Evolutionary conservation across 2,888 invertebrate species (phyloP).

Genomic region (Mechanitis messenoides): DNA sequence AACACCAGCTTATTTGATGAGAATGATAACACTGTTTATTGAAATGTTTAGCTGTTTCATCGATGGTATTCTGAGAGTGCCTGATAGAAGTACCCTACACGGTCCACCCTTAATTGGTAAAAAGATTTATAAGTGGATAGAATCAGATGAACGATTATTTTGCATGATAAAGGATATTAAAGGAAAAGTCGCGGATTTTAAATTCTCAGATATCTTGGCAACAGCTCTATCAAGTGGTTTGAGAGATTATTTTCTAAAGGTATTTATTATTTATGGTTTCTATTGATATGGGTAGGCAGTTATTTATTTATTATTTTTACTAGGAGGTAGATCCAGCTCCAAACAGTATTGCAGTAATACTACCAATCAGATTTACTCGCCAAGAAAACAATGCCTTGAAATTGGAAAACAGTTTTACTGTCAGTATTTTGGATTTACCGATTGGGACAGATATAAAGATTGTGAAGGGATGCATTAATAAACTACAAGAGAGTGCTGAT

Average conservation of each 20-base stretch:
- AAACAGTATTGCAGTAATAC: constrained; percentile 47
- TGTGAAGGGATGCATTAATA: constrained; percentile 46
- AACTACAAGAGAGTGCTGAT: constrained; percentile 55
- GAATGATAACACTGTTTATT: constrained; percentile 40
- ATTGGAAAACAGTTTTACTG: constrained; percentile 67
- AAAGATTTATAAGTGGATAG: constrained; percentile 59
- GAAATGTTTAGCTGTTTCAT: constrained; percentile 44
- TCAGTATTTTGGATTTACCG: constrained; percentile 65
- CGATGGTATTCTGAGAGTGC: constrained; percentile 42
- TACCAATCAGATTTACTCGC: constrained; percentile 47
- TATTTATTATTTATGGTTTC: constrained; percentile 28
- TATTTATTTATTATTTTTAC: constrained; percentile 22
- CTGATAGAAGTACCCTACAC: constrained; percentile 62
- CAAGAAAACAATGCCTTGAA: constrained; percentile 32
- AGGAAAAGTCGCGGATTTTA: constrained; percentile 41
- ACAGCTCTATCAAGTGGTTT: constrained; percentile 68
- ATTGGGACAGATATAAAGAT: constrained; percentile 37
- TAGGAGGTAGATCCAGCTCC: constrained; percentile 45
- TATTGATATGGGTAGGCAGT: neutral
- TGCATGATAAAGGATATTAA: constrained; percentile 53
- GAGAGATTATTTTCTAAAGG: constrained; percentile 57
- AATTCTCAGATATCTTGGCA: constrained; percentile 66
- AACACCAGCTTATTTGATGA: constrained; percentile 32
- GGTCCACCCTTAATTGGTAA: constrained; percentile 59
- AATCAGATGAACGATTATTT: constrained; percentile 51